Evolutionary conservation across 1,140 invertebrate species (phyloP), one percentile per base, ranked within the genome.

Genomic region (Steinernema khuongi): DNA sequence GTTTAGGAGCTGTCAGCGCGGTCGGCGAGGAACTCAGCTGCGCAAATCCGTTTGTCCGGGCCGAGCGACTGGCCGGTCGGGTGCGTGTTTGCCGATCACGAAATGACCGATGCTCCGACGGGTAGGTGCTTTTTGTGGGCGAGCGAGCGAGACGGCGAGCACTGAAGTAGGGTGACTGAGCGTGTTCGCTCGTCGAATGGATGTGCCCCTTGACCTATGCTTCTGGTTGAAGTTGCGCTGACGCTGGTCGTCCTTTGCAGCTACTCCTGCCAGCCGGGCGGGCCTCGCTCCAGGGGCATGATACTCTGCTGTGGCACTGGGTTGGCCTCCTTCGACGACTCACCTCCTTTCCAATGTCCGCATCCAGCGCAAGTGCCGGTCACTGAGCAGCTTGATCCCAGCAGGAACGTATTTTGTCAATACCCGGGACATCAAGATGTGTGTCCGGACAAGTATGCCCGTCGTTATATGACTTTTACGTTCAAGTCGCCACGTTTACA

Each of bases 311-410:
- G 32, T 22, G 43, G 32, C 43, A 19, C 44, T 11, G 41, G 22
- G 79, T n/a, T 44, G 2, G 22, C 26, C n/a, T n/a, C 28, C 11
- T 7, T 28, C 18, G 29, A 78, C 43, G 75, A 76, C 33, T 31
- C 30, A 18, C 70, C 75, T n/a, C 31, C 43, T 17, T 76, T 74
- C 32, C 7, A 68, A 31, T 76, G 75, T 79, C 68, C 75, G 4
- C 70, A 79, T 70, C 19, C 75, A 4, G 76, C 66, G 11, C 32
- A 79, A n/a, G 71, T 50, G 14, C 14, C 75, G 7, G 71, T 18
- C 11, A 18, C 18, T 7, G 7, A 7, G 11, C 7, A 11, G 17
- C 1, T 2, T 1, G 18, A 29, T 19, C 71, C 17, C 4, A 31
- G 68, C 17, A 18, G 31, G 28, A 41, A 69, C 18, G 14, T 77